Evolutionary conservation across 2,797 vertebrate species (phyloP).

Genomic region (Trematomus bernacchii): DNA sequence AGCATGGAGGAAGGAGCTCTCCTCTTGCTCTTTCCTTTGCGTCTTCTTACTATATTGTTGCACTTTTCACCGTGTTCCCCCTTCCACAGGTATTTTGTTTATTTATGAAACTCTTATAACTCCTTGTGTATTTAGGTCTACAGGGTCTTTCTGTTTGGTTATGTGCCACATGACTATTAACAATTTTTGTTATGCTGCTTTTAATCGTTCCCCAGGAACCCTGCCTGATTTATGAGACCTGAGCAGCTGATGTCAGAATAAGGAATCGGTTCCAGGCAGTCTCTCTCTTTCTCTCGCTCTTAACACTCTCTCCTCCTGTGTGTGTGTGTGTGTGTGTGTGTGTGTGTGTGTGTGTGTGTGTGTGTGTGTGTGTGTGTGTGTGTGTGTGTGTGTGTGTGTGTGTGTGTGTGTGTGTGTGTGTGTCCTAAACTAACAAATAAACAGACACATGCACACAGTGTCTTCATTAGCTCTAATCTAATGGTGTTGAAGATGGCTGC

Average conservation of each 20-base stretch:
- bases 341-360: not conserved
- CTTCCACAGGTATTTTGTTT: conserved; percentile 51
- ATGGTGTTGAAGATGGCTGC: conserved; percentile 76
- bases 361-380: too few relatives aligned
- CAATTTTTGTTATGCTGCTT: conserved; percentile 65
- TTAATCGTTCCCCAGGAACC: conserved; percentile 71
- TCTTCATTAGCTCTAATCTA: conserved; percentile 83
- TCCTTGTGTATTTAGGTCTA: conserved; percentile 33
- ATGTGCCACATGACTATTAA: conserved; percentile 57
- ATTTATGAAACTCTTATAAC: conserved; percentile 48
- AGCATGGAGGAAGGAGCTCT: conserved; percentile 73
- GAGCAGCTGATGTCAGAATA: conserved; percentile 70
- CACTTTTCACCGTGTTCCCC: conserved; percentile 44
- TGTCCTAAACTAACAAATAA: conserved; percentile 65
- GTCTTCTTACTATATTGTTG: conserved; percentile 50
- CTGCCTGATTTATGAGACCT: conserved; percentile 72
- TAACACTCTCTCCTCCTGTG: conserved; percentile 17
- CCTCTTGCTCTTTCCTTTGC: conserved; percentile 29
- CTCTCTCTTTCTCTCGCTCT: conserved; percentile 15
- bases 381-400: too few relatives aligned
- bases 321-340: not conserved
- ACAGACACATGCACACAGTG: conserved; percentile 64
- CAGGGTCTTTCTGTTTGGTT: conserved; percentile 37
- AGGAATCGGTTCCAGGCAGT: conserved; percentile 50
- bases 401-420: not conserved